Base-by-base conservation (phyloP, 1,140 invertebrate genomes). In the Formica exsecta region DNA sequence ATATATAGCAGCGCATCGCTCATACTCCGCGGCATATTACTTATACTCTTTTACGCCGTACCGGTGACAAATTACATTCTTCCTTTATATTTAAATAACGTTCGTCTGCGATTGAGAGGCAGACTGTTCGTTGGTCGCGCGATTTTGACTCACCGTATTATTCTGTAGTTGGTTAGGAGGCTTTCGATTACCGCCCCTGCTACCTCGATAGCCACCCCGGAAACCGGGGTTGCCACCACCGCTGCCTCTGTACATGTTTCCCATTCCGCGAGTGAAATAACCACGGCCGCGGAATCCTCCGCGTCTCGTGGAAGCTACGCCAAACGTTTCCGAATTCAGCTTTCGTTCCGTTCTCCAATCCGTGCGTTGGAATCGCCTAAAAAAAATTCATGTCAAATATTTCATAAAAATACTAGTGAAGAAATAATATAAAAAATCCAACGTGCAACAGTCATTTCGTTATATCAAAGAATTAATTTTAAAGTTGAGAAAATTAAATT, bases 291-390 rank as follows among this genome's bases (percentile, higher is more conserved):
- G 95, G 90, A 95, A 96, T 81, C 96, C 96, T 86, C 97, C 97
- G 86, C 97, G 96, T 77, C 97, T 96, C 87, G 97, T 97, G 4
- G 97, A 97, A 61, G 98, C 97, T 22, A 99, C 97, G 75, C 99
- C 99, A 96, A 99, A 99, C 48, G 99, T 99, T 95, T 99, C 99
- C 22, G 98, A 98, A 95, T 99, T 99, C 70, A 99, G 95, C 95
- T 99, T 99, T 71, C 99, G 96, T 95, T 99, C 99, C 88, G 98
- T 98, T 94, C 98, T 96, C 99, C 99, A 99, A 95, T 99, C 99
- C 86, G 98, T 98, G 87, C 98, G 97, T 92, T 98, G 97, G 87
- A 96, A 97, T 94, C 97, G 96, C 59, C 97, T 97, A 94, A 9
- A 71, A 66, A 29, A 59, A 25, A 75, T 41, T 71, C 77, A 29